Conservation (phyloP, 2,113 vertebrate genomes). For the Montifringilla adamsi region DNA sequence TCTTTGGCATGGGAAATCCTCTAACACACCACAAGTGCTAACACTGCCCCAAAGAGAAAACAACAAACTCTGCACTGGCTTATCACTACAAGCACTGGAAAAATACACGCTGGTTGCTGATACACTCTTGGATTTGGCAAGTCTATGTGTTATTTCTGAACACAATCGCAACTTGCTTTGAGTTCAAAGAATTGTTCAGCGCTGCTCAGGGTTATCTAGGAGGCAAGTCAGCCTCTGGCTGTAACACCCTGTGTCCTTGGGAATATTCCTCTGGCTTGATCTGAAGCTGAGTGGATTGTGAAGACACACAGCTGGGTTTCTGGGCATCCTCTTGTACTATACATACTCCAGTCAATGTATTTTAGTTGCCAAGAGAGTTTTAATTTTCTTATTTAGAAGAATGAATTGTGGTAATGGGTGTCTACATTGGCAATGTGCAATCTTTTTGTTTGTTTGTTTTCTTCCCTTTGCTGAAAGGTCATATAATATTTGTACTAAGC, state of each 20-base stretch:
- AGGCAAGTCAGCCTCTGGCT: conserved; percentile 21
- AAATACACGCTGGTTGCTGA: conserved; percentile 2
- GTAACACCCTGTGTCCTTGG: conserved; percentile 12
- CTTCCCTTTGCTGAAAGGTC: conserved; percentile 35
- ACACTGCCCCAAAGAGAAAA: background rate
- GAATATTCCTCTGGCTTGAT: conserved; percentile 28
- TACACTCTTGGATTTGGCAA: conserved; percentile 12
- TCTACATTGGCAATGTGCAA: background rate
- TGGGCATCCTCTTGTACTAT: background rate
- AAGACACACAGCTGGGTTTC: conserved; percentile 24
- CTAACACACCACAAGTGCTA: background rate
- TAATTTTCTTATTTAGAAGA: conserved; percentile 34
- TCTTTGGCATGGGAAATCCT: conserved; percentile 32
- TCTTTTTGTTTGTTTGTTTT: background rate
- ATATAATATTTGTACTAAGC: conserved; percentile 51
- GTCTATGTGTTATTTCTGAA: conserved; percentile 32
- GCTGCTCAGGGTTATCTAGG: conserved; percentile 33
- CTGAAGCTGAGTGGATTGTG: conserved; percentile 11
- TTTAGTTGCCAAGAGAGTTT: background rate
- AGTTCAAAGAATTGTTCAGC: conserved; percentile 35
- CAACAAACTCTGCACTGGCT: background rate
- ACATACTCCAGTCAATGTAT: background rate
- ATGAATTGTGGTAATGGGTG: background rate
- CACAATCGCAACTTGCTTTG: background rate
- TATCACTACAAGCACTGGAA: conserved; percentile 35